Percentiles rank a stretch among this genome's conserved stretches.
Evolutionary conservation across 2,888 invertebrate species (phyloP).

Genomic region (Drosophila neonasuta): DNA sequence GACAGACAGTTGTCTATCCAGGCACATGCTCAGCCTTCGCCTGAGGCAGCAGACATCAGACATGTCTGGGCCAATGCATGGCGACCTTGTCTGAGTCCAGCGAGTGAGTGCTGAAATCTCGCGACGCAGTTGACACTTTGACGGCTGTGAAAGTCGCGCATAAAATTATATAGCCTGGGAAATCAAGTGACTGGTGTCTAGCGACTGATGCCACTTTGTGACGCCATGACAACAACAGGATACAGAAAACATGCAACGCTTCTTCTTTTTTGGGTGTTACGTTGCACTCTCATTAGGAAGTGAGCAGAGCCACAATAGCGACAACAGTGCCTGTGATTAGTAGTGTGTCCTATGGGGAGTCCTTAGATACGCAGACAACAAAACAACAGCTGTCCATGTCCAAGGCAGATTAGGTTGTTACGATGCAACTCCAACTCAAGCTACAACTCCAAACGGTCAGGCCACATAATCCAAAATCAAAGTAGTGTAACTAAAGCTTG

Average conservation of each 20-base stretch:
- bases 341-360: conserved; percentile 64
- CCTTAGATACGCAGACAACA: conserved; percentile 44
- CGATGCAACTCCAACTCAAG: conserved; percentile 13
- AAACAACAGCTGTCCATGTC: conserved; percentile 53
- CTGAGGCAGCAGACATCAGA: conserved; percentile 42
- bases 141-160: conserved; percentile 58
- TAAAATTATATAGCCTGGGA: conserved; percentile 67
- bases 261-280: conserved; percentile 54
- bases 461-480: conserved; percentile 65
- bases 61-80: conserved; percentile 27
- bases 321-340: conserved; percentile 62
- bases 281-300: conserved; percentile 74
- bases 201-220: conserved; percentile 43
- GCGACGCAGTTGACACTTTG: conserved; percentile 69
- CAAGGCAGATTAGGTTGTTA: conserved; percentile 61
- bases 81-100: conserved; percentile 18
- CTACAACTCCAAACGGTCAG: conserved; percentile 24
- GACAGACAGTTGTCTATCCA: conserved; percentile 39
- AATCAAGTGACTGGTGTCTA: conserved; percentile 70
- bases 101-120: conserved; percentile 56
- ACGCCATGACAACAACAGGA: conserved; percentile 54
- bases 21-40: conserved; percentile 16
- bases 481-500: conserved; percentile 73
- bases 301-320: conserved; percentile 57
- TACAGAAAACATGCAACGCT: conserved; percentile 36